Percentiles rank a stretch among this genome's conserved stretches.
Conservation (phyloP, 2,888 invertebrate genomes). For the Drosophila affinis region DNA sequence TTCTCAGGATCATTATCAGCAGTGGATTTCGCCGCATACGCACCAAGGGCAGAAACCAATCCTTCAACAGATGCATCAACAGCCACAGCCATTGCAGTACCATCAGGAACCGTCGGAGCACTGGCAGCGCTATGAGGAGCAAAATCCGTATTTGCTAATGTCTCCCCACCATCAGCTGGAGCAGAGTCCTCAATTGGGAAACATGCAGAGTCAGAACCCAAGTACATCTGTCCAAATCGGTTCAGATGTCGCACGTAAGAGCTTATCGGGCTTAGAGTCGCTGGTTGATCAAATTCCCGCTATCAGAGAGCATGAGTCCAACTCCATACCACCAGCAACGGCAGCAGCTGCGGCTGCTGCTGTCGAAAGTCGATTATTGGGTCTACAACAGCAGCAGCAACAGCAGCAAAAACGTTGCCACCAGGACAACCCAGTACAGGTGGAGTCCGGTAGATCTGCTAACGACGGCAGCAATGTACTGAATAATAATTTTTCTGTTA, state of each 20-base stretch:
- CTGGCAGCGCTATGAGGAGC: conserved; percentile 61
- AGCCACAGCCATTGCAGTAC: conserved; percentile 18
- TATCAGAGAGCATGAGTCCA: conserved; percentile 89
- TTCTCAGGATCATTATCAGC: conserved; percentile 60
- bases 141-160: conserved; percentile 48
- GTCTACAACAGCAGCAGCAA: conserved; percentile 62
- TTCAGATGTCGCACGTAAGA: conserved; percentile 91
- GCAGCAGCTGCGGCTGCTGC: conserved; percentile 71
- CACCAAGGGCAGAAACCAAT: conserved; percentile 42
- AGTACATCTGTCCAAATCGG: conserved; percentile 19
- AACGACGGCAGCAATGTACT: conserved; percentile 52
- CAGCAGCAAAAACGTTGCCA: conserved; percentile 42
- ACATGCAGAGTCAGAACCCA: conserved; percentile 11
- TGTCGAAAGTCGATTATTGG: conserved; percentile 72
- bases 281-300: conserved; percentile 96
- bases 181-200: conserved; percentile 40
- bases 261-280: conserved; percentile 93
- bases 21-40: conserved; percentile 53
- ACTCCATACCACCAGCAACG: conserved; percentile 54
- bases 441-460: conserved; percentile 24
- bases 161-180: conserved; percentile 65
- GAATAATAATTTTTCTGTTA: conserved; percentile 84
- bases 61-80: conserved; percentile 15
- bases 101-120: conserved; percentile 46
- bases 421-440: conserved; percentile 25